Base-by-base conservation (phyloP, 2,888 invertebrate genomes). In the Campopleginae sp. region DNA sequence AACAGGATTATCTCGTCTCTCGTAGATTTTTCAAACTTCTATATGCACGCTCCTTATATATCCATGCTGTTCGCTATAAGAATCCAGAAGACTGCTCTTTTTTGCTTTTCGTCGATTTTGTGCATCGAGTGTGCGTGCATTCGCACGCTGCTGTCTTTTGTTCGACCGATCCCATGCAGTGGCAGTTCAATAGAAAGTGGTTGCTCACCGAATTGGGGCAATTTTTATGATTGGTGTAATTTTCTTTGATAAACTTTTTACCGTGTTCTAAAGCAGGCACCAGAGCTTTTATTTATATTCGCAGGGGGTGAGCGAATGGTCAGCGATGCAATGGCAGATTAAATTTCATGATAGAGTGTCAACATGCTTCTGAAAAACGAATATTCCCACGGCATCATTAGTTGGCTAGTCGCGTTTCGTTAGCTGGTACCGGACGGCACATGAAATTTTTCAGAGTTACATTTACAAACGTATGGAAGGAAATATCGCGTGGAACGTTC, bases 1-100 rank as follows among this genome's bases (percentile, higher is more conserved):
- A 91, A 91, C 91, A 91, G 88, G 87, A 89, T 89, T 88, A 91
- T 90, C 88, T 86, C 84, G 61, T 82, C 76, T 80, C 76, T 71
- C 80, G 48, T 76, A 77, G 85, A 82, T 85, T 85, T 85, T 74
- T 85, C 82, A 80, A 80, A 80, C 76, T 46, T 66, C 27, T 58
- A 42, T 42, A 42, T 79, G 17, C 17, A 44, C 58, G n/a, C 65
- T 33, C 54, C 7, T 6, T 31, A 46, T 48, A 77, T 54, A 27
- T 44, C 23, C 42, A 51, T 63, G 42, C 7, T 12, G 48, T 17
- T 48, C 23, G 42, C 44, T 17, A 46, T 46, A 17, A 38, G 51
- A 23, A n/a, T 14, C 27, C 61, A 23, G 46, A 72, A 23, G 46
- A 72, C 72, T 84, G 71, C 65, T 84, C 71, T 71, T 75, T 68